These are phyloP conservation scores for Sarcophilus harrisii DNA, from an alignment of 2,797 vertebrate genomes.

Conservation along the genomic window DNA sequence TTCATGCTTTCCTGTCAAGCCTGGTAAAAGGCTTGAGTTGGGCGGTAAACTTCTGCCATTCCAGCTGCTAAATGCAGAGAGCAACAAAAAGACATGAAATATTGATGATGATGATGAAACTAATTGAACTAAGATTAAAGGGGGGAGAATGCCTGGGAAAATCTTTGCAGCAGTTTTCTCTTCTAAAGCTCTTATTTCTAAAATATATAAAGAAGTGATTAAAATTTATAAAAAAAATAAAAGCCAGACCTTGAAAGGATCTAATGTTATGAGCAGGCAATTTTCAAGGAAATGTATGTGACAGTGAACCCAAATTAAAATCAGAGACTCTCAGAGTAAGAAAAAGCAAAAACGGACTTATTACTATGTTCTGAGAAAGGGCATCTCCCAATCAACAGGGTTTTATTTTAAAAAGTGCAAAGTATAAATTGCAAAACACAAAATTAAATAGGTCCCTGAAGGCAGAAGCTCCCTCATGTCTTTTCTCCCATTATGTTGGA, in stretches of 20 bases:
- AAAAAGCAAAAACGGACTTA: no score
- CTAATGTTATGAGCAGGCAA: neutral
- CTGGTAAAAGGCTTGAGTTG: neutral
- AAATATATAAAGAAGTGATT: neutral
- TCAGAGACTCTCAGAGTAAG: no score
- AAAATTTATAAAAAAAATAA: neutral
- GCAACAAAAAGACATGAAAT: neutral
- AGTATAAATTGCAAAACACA: no score
- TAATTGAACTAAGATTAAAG: neutral
- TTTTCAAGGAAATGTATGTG: neutral
- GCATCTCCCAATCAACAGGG: no score
- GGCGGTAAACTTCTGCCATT: neutral
- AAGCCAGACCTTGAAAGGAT: neutral
- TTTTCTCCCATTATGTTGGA: no score
- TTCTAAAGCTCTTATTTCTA: neutral
- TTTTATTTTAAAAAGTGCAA: no score
- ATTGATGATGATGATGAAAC: neutral
- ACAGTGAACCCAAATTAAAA: no score
- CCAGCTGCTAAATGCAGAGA: neutral
- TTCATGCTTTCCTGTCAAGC: neutral
- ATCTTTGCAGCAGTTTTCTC: neutral
- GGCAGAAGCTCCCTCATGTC: no score
- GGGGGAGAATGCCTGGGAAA: neutral
- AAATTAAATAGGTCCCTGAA: no score
- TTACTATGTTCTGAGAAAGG: no score